Percentiles rank a stretch among this genome's conserved stretches.
Conservation (phyloP, 2,888 invertebrate species). For the Podotricha telesiphe region DNA sequence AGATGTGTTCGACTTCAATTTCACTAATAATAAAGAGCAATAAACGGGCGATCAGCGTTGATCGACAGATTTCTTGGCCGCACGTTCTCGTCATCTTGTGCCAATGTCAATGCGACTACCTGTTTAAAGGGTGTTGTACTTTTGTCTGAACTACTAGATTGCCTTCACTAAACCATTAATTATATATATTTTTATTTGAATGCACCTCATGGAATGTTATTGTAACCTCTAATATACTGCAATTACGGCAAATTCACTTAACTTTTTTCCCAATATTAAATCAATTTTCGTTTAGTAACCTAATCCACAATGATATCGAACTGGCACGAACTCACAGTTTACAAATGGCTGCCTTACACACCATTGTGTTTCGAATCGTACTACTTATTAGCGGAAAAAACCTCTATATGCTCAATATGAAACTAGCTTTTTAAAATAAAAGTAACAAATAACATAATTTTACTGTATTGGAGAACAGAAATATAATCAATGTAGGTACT, state of each 20-base stretch:
- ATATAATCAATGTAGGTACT: too few relatives aligned
- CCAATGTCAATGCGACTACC: slow-evolving; percentile 56
- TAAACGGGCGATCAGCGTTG: slow-evolving; percentile 39
- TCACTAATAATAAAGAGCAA: slow-evolving; percentile 43
- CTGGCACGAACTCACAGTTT: slow-evolving; percentile 58
- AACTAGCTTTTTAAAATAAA: not conserved
- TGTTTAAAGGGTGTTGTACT: slow-evolving; percentile 44
- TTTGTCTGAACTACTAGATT: slow-evolving; percentile 31
- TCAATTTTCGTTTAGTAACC: slow-evolving; percentile 50
- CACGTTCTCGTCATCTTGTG: slow-evolving; percentile 48
- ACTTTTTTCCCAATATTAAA: not conserved
- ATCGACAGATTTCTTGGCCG: slow-evolving; percentile 47
- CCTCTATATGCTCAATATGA: slow-evolving; percentile 27
- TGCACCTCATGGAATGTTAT: not conserved
- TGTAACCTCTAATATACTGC: not conserved
- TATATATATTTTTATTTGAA: not conserved
- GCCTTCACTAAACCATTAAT: slow-evolving; percentile 5
- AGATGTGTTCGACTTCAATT: slow-evolving; percentile 39
- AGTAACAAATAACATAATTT: not conserved
- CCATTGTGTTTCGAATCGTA: slow-evolving; percentile 54
- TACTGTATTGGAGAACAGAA: too few relatives aligned
- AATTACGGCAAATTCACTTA: not conserved
- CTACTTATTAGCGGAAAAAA: slow-evolving; percentile 46
- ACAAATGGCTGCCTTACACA: slow-evolving; percentile 53
- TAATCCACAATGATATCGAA: slow-evolving; percentile 58